Conservation (phyloP, 2,888 invertebrate genomes). For the Agrilus cyanescens region DNA sequence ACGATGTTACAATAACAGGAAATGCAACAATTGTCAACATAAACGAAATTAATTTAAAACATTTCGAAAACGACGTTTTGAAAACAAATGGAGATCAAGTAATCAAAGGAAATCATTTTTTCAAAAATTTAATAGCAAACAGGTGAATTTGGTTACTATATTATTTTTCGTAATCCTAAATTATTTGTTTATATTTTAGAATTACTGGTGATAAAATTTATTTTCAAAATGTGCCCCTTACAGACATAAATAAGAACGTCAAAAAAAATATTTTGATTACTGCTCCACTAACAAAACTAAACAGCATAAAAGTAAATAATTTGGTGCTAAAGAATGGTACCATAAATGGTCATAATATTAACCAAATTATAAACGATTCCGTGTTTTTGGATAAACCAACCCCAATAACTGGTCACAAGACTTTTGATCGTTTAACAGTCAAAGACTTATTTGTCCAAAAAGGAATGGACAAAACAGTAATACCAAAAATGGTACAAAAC, state of each 20-base stretch:
- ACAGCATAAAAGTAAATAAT: background rate
- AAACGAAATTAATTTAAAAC: slow-evolving; percentile 36
- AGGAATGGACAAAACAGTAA: slow-evolving; percentile 11
- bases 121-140: slow-evolving; percentile 27
- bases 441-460: slow-evolving; percentile 21
- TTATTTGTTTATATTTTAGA: too few relatives aligned
- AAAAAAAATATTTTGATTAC: too few relatives aligned
- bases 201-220: too few relatives aligned
- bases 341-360: slow-evolving; percentile 24
- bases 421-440: slow-evolving; percentile 22
- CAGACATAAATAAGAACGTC: too few relatives aligned
- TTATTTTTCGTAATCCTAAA: background rate
- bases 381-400: slow-evolving; percentile 17
- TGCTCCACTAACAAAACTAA: too few relatives aligned
- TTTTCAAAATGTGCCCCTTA: too few relatives aligned
- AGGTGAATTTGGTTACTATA: slow-evolving; percentile 18
- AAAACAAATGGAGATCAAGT: slow-evolving; percentile 36
- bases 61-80: slow-evolving; percentile 33
- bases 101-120: slow-evolving; percentile 32
- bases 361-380: slow-evolving; percentile 25
- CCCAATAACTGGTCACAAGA: slow-evolving; percentile 20
- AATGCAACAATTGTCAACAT: slow-evolving; percentile 34
- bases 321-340: slow-evolving; percentile 15
- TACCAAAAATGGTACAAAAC: slow-evolving; percentile 11
- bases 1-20: slow-evolving; percentile 34